Conservation (phyloP, 2,797 vertebrate genomes). For the Nasua narica region DNA sequence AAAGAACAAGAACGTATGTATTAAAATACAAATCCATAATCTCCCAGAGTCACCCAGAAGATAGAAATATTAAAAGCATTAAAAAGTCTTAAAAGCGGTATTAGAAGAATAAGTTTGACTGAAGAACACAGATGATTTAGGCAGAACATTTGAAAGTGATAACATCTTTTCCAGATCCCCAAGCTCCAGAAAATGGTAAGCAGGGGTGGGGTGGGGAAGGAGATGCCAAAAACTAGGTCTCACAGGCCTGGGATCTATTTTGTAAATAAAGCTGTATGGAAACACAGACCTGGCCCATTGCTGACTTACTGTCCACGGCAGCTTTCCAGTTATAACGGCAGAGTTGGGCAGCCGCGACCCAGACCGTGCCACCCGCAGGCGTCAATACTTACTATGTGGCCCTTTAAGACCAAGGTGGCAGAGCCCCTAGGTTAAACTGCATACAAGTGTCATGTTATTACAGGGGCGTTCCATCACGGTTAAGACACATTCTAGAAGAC, state of each 20-base stretch:
- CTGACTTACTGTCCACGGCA: neutral
- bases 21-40: neutral
- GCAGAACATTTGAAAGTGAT: neutral
- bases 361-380: accelerated
- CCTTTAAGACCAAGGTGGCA: neutral
- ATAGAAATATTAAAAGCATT: neutral
- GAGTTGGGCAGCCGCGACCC: neutral
- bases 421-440: neutral
- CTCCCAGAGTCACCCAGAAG: neutral
- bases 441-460: neutral
- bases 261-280: neutral
- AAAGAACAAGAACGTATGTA: neutral
- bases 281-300: neutral
- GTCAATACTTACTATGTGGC: neutral
- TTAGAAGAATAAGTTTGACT: neutral
- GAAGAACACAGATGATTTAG: neutral
- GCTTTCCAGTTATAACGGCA: neutral
- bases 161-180: neutral
- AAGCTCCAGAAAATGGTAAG: neutral
- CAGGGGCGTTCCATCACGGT: neutral
- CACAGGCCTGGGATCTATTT: neutral
- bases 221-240: neutral
- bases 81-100: neutral
- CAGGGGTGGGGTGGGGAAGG: neutral
- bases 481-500: conserved; percentile 23